Evolutionary conservation across 2,113 vertebrate species (phyloP).

Genomic region (Cygnus buccinator): DNA sequence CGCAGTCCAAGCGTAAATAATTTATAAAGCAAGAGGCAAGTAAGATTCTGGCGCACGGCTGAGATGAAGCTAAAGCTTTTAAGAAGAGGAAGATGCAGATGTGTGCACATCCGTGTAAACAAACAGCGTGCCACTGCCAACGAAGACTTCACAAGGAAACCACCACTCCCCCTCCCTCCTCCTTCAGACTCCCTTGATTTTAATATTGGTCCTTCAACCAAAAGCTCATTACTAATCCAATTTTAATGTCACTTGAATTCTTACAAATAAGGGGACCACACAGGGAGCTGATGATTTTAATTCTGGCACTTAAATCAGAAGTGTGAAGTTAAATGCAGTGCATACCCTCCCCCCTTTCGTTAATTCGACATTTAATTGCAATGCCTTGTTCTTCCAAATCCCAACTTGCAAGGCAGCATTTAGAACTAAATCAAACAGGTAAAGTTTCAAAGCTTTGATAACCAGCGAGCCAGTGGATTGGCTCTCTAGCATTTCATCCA

Average conservation of each 20-base stretch:
- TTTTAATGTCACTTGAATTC: conserved; percentile 57
- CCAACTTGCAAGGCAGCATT: not conserved
- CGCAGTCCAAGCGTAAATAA: conserved; percentile 68
- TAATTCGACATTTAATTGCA: not conserved
- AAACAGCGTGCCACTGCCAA: not conserved
- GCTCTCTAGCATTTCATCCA: not conserved
- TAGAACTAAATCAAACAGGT: not conserved
- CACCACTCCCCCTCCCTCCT: not conserved
- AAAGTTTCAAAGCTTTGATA: not conserved
- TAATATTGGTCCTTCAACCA: conserved; percentile 33
- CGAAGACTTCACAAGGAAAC: not conserved
- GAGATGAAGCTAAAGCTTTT: conserved; percentile 30
- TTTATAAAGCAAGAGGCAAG: conserved; percentile 52
- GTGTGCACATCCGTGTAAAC: not conserved
- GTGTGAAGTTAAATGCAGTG: conserved; percentile 36
- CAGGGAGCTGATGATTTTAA: conserved; percentile 63
- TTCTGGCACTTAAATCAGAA: conserved; percentile 59
- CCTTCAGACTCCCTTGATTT: conserved; percentile 35
- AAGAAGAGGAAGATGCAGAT: not conserved
- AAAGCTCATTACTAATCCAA: conserved; percentile 57
- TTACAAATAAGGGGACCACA: conserved; percentile 58
- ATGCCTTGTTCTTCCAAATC: not conserved
- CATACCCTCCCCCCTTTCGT: not conserved
- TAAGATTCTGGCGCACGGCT: not conserved
- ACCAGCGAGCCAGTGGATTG: not conserved